Evolutionary conservation across 53 echinoderm and acorn worm genomes (phyloP).

Genomic region (Apostichopus leukothele): DNA sequence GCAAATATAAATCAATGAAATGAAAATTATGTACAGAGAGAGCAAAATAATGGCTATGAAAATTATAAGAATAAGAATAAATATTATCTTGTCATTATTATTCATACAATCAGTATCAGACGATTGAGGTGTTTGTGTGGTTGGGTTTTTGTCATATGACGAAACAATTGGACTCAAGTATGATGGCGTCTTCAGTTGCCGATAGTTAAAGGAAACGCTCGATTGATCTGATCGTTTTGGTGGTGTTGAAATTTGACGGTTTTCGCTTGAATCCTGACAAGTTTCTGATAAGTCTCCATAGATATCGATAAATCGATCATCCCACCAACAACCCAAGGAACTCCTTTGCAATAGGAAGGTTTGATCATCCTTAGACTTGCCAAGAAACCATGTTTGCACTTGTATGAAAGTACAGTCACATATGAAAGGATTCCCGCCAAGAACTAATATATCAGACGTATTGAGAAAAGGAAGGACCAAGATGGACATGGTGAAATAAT

Average conservation of each 20-base stretch:
- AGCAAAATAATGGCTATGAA: neutral
- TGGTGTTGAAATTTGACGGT: neutral
- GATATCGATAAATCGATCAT: neutral
- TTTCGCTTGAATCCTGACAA: neutral
- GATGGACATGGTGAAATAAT: neutral
- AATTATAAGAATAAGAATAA: neutral
- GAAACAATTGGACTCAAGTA: neutral
- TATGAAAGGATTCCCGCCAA: conserved; percentile 17
- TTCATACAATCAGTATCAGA: neutral
- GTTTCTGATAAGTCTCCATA: neutral
- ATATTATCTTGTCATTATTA: neutral
- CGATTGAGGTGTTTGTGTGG: neutral
- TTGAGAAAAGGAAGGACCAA: neutral
- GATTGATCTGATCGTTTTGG: neutral
- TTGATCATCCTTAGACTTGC: neutral
- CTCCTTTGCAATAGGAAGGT: neutral
- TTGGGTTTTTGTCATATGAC: neutral
- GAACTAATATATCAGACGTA: neutral
- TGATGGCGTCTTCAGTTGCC: too few relatives aligned
- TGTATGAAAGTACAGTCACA: neutral
- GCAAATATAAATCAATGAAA: neutral
- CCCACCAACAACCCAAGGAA: neutral
- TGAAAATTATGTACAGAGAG: neutral
- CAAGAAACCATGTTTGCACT: neutral
- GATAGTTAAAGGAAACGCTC: too few relatives aligned